Conservation (phyloP, 2,797 vertebrate species). For the Fistularia tabacaria region DNA sequence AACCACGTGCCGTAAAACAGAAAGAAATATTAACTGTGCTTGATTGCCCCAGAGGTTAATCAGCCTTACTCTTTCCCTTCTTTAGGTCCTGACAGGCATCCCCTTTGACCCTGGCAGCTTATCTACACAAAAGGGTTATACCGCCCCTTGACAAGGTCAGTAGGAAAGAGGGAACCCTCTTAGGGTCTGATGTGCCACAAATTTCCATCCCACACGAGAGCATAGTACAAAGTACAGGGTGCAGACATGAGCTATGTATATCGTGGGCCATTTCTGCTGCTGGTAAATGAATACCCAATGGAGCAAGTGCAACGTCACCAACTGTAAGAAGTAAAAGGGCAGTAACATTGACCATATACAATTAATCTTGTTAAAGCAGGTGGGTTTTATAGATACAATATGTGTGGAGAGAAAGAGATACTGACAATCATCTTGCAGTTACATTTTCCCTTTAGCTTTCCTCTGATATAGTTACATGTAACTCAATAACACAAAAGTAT, state of each 20-base stretch:
- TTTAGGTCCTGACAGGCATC: constrained; percentile 32
- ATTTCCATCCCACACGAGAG: constrained; percentile 24
- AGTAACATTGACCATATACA: constrained; percentile 60
- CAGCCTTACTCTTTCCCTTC: constrained; percentile 17
- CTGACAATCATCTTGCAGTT: constrained; percentile 27
- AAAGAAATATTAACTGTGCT: constrained; percentile 62
- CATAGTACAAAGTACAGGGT: constrained; percentile 25
- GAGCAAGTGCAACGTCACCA: constrained; percentile 27
- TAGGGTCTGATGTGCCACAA: constrained; percentile 19
- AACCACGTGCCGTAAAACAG: constrained; percentile 50
- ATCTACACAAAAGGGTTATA: constrained; percentile 55
- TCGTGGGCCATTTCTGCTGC: constrained; percentile 37
- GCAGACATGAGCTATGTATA: constrained; percentile 25
- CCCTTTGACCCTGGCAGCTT: constrained; percentile 50
- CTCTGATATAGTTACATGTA: constrained; percentile 33
- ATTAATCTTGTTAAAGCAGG: constrained; percentile 42
- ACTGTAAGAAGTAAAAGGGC: constrained; percentile 44
- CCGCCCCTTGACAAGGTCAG: constrained; percentile 34
- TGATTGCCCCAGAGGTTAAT: constrained; percentile 49
- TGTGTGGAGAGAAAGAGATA: constrained; percentile 4
- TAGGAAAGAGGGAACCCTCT: constrained; percentile 22
- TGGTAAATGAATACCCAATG: constrained; percentile 65
- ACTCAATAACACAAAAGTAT: constrained; percentile 26
- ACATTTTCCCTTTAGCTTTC: constrained; percentile 30
- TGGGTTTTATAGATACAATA: constrained; percentile 19